Evolutionary conservation across 2,797 vertebrate species (phyloP).

Genomic region (Alcedo atthis): DNA sequence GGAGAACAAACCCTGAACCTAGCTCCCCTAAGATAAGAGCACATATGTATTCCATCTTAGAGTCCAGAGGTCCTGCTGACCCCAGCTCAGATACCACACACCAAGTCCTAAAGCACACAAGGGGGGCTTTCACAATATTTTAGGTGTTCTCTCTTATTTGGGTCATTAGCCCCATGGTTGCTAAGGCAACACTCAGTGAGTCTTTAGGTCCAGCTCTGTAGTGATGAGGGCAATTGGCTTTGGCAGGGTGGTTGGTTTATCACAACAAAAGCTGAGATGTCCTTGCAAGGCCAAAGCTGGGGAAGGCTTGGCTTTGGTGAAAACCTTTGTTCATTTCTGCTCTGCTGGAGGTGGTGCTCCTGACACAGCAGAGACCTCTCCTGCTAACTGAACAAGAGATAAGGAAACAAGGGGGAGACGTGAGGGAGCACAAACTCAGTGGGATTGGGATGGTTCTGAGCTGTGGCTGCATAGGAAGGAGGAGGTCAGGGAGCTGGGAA

Average conservation of each 20-base stretch:
- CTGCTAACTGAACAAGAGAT: neutral
- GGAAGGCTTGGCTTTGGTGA: neutral
- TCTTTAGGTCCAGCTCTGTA: neutral
- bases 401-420: neutral
- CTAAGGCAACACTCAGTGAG: neutral
- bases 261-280: neutral
- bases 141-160: neutral
- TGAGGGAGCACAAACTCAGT: fast-evolving
- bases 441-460: neutral
- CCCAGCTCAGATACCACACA: neutral
- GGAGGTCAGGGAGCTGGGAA: neutral
- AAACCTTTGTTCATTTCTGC: neutral
- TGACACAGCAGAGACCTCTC: neutral
- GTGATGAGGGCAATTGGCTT: fast-evolving
- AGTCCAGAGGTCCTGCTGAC: neutral
- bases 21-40: neutral
- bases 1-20: neutral
- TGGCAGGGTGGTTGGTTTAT: neutral
- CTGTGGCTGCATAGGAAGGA: fast-evolving
- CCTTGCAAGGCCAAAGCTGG: neutral
- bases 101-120: fast-evolving
- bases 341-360: neutral
- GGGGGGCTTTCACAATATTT: fast-evolving
- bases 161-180: fast-evolving
- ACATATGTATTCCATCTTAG: fast-evolving